Evolutionary conservation across 2,113 vertebrate genomes (phyloP).

Genomic region (Crotalus viridis): DNA sequence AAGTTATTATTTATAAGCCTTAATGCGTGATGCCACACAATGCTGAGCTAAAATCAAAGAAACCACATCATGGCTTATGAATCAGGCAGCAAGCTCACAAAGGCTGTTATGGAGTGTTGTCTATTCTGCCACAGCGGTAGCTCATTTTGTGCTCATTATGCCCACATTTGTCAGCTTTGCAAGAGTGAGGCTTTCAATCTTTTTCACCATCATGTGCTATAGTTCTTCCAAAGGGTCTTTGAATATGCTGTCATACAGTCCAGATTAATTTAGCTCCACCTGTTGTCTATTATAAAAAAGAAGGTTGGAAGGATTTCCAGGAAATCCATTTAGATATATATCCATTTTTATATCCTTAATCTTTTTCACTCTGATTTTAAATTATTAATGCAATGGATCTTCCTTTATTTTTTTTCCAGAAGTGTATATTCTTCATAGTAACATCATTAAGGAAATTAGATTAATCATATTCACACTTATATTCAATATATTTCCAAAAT

Average conservation of each 20-base stretch:
- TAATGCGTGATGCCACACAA: background rate
- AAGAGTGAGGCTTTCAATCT: background rate
- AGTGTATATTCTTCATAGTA: slow-evolving; percentile 53
- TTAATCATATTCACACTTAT: slow-evolving; percentile 43
- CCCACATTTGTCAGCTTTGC: slow-evolving; percentile 18
- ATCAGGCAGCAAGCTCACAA: background rate
- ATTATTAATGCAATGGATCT: slow-evolving; percentile 24
- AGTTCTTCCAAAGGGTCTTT: slow-evolving; percentile 20
- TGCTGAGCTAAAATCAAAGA: background rate
- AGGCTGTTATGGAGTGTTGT: background rate
- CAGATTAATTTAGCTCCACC: background rate
- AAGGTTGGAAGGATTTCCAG: slow-evolving; percentile 2
- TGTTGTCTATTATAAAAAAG: slow-evolving; percentile 9
- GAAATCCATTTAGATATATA: slow-evolving; percentile 24
- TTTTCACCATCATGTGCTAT: background rate
- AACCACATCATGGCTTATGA: background rate
- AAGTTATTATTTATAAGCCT: background rate
- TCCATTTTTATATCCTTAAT: slow-evolving; percentile 30
- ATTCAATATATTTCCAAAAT: slow-evolving; percentile 55
- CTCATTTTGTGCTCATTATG: slow-evolving; percentile 16
- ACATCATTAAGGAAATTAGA: slow-evolving; percentile 49
- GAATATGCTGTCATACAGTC: slow-evolving; percentile 3
- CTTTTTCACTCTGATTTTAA: slow-evolving; percentile 41
- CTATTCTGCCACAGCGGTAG: background rate
- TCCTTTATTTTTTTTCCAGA: slow-evolving; percentile 29